These are phyloP conservation scores for Chymomyza amoena DNA, from an alignment of 2,888 invertebrate genomes.

Conservation along the genomic window DNA sequence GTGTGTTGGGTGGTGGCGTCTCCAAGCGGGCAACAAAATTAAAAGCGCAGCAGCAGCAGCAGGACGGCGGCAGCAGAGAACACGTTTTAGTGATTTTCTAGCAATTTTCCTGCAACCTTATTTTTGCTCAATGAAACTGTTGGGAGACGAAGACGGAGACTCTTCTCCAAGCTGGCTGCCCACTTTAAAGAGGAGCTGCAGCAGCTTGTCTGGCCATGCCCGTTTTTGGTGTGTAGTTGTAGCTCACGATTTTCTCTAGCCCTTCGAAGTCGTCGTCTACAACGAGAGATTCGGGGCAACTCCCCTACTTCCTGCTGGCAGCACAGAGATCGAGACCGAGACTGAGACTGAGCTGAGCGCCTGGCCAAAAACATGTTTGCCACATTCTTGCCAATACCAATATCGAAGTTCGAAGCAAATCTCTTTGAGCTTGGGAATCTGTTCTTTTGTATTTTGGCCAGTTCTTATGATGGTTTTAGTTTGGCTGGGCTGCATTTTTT, in stretches of 20 bases:
- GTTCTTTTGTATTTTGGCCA: conserved; percentile 46
- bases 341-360: neutral
- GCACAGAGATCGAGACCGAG: neutral
- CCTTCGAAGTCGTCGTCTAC: neutral
- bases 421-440: conserved; percentile 72
- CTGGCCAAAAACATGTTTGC: conserved; percentile 66
- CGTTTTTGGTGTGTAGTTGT: conserved; percentile 1
- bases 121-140: conserved; percentile 23
- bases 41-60: conserved; percentile 40
- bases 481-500: neutral
- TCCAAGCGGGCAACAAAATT: conserved; percentile 54
- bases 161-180: conserved; percentile 3
- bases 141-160: too few species aligned
- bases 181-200: conserved; percentile 2
- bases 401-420: conserved; percentile 73
- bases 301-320: conserved; percentile 70
- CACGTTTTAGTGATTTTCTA: conserved; percentile 76
- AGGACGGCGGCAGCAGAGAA: conserved; percentile 32
- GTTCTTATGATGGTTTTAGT: conserved; percentile 1
- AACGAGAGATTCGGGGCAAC: conserved; percentile 21
- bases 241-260: conserved; percentile 34
- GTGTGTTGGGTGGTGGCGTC: conserved; percentile 9
- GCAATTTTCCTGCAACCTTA: conserved; percentile 62
- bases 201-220: conserved; percentile 2
- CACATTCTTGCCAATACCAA: conserved; percentile 65